Base-by-base conservation (phyloP, 2,888 invertebrate species). In the Brenthis ino region DNA sequence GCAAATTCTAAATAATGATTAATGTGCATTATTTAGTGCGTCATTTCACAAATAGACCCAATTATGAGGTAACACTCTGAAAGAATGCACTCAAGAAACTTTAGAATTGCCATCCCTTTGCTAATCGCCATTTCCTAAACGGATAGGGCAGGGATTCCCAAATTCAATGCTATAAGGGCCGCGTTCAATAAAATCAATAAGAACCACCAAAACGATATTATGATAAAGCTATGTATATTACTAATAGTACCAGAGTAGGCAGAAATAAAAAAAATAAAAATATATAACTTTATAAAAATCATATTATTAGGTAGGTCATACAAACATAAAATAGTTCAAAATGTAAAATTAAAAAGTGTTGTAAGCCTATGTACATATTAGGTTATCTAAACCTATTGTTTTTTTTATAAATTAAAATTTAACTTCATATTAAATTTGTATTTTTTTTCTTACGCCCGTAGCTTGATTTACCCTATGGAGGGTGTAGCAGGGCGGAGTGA, bases 401-500 rank as follows among this genome's bases (percentile, higher is more conserved):
- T 51, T 16, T n/a, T 24, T 24, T 51, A n/a, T 50, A 6, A 3
- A 14, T 16, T 51, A 51, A 51, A 51, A 16, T n/a, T 51, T 12
- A 8, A 16, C 5, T n/a, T n/a, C n/a, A n/a, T 16, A 16, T 53
- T 16, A 6, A 51, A 3, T 51, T 51, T 6, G 5, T 1, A 53
- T 13, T 12, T 50, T 37, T n/a, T 13, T 6, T 1, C 13, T 2
- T 14, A n/a, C 4, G 14, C 0, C 3, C 60, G 6, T 63, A 16
- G 3, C 13, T 63, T 63, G 61, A 53, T 6, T 28, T 37, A 63
- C 20, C 54, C 47, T 54, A 6, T 20, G 50, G 8, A 37, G 51
- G 66, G 56, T 55, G 64, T 55, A 55, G 14, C 47, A 67, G 77
- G 86, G 87, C 81, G 86, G 75, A 84, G 82, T 85, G 85, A 83